These are phyloP conservation scores for Perizoma affinitatum DNA, from an alignment of 2,888 invertebrate species.

Conservation along the genomic window DNA sequence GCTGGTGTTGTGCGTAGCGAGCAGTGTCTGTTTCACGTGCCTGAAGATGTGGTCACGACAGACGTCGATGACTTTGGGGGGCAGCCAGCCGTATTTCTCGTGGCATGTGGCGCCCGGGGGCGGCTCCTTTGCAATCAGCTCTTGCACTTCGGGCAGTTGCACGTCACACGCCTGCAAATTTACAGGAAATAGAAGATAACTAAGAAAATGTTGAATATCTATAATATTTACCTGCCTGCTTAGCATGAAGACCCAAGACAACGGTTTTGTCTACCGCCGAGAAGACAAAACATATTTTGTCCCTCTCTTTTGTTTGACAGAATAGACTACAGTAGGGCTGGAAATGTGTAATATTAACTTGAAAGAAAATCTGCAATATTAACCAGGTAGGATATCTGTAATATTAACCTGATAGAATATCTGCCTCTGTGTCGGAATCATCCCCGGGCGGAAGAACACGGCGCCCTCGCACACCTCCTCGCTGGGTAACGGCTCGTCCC, in stretches of 20 bases:
- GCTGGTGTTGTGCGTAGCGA: slow-evolving; percentile 58
- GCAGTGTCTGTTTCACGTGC: slow-evolving; percentile 82
- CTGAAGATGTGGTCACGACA: slow-evolving; percentile 89
- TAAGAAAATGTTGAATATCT: no score
- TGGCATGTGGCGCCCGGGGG: slow-evolving; percentile 87
- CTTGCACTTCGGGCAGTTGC: slow-evolving; percentile 90
- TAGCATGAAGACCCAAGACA: no score
- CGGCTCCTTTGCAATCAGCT: slow-evolving; percentile 86
- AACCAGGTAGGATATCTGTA: no score
- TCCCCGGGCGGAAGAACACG: slow-evolving; percentile 84
- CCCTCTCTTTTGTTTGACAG: no score
- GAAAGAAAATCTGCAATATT: no score
- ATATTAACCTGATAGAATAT: slow-evolving; percentile 92
- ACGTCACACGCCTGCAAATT: slow-evolving; percentile 89
- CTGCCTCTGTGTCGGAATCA: slow-evolving; percentile 92
- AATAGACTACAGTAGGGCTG: no score
- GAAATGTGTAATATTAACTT: no score
- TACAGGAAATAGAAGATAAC: no score
- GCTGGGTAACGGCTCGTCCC: slow-evolving; percentile 36
- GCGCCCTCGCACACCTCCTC: slow-evolving; percentile 62
- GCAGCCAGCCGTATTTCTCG: slow-evolving; percentile 91
- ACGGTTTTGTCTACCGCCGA: no score
- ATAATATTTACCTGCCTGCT: no score
- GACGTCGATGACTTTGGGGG: slow-evolving; percentile 86
- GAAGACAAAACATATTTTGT: no score